Evolutionary conservation across 2,113 vertebrate genomes (phyloP).

Genomic region (Asarcornis scutulata): DNA sequence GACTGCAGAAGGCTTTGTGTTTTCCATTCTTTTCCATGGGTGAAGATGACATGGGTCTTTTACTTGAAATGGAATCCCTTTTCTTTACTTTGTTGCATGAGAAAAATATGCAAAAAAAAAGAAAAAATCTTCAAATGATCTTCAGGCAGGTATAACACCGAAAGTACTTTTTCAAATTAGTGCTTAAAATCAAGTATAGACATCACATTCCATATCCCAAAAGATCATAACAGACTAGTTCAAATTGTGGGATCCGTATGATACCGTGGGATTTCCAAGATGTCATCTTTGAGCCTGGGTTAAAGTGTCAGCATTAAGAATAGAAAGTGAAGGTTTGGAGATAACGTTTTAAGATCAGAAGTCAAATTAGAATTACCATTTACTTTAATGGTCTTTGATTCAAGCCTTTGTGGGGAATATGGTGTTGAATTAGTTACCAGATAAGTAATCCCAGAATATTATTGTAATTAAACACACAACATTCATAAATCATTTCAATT

Average conservation of each 20-base stretch:
- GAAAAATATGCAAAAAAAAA: background rate
- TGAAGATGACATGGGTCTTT: background rate
- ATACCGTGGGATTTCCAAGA: background rate
- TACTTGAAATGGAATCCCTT: background rate
- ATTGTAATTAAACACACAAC: background rate
- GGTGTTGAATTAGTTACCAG: background rate
- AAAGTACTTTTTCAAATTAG: background rate
- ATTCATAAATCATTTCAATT: background rate
- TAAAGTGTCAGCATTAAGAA: background rate
- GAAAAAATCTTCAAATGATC: background rate
- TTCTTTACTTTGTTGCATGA: background rate
- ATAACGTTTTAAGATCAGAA: background rate
- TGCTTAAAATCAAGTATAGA: background rate
- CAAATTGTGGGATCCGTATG: background rate
- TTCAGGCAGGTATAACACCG: accelerated
- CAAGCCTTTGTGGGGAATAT: background rate
- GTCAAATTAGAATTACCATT: background rate
- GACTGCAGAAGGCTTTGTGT: background rate
- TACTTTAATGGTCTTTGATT: background rate
- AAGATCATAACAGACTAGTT: background rate
- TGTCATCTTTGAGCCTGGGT: background rate
- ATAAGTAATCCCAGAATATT: background rate
- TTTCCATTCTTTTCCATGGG: background rate
- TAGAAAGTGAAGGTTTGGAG: background rate
- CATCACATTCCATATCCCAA: background rate